Evolutionary conservation across 2,797 vertebrate genomes (phyloP).

Genomic region (Tragopan temminckii): DNA sequence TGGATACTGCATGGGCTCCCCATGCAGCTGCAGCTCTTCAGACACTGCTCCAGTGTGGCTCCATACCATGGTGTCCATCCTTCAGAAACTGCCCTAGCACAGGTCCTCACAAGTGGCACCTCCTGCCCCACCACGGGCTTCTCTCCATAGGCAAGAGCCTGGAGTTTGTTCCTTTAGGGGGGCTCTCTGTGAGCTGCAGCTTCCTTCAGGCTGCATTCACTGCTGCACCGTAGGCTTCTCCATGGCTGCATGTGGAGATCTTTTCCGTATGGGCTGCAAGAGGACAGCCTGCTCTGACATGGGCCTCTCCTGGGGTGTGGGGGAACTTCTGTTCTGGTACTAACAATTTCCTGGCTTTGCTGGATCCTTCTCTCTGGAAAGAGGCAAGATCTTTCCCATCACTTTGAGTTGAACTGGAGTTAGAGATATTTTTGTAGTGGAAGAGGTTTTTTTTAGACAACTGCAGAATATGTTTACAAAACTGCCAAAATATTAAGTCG

Average conservation of each 20-base stretch:
- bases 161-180: background rate
- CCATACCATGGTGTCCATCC: background rate
- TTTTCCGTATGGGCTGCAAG: background rate
- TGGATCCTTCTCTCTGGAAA: background rate
- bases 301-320: background rate
- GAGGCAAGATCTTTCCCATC: background rate
- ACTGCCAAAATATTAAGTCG: background rate
- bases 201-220: background rate
- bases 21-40: background rate
- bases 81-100: background rate
- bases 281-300: background rate
- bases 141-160: too few relatives aligned
- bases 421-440: background rate
- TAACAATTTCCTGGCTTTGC: background rate
- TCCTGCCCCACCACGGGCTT: background rate
- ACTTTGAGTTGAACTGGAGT: background rate
- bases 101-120: too few relatives aligned
- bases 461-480: slow-evolving; percentile 16
- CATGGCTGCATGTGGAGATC: background rate
- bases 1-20: too few relatives aligned
- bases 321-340: background rate
- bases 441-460: background rate
- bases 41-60: background rate
- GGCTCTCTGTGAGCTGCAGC: background rate
- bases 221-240: background rate